Base-by-base conservation (phyloP, 2,888 invertebrate genomes). In the Aphodius granarius region DNA sequence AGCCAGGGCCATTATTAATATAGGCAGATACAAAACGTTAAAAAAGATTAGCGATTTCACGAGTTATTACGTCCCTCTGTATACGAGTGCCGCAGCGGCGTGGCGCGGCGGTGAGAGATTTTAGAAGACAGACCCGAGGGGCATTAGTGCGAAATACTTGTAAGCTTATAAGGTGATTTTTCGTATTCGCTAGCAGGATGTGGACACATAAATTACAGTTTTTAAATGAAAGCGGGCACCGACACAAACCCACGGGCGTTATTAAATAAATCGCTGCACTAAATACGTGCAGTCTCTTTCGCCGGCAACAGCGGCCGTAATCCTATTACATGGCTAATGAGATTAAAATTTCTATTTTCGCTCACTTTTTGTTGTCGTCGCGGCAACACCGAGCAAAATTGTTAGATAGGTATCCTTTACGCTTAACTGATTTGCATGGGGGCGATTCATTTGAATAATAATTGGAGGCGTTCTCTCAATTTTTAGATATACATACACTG, bases 251-350 rank as follows among this genome's bases (percentile, higher is more conserved):
- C 43, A 43, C 43, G 43, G 43, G 43, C 43, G 43, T 43, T 43
- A 43, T 43, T 43, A 43, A 43, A 43, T 43, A 43, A 43, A 43
- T 43, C 43, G 43, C 4, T 43, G 43, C 43, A 43, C 43, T 43
- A 43, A 43, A 43, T 43, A 43, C 43, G 43, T 43, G 68, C 68
- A 22, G 22, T 68, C 20, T 68, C 22, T 68, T 68, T 68, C 22
- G 68, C 68, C 19, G 20, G 21, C 68, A 20, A 20, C 68, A 20
- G 22, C 68, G 68, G n/a, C 18, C 19, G 68, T 68, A 68, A 68
- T 68, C 68, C 68, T 68, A 68, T 68, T 68, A 68, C 68, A 68
- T 21, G 68, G n/a, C 22, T 68, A 68, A 68, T 68, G 68, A 68
- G 68, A 68, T 68, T 68, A 68, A 68, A 68, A 68, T 68, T 19